These are phyloP conservation scores for Oryzias woworae DNA, from an alignment of 2,113 vertebrate species.

Conservation along the genomic window DNA sequence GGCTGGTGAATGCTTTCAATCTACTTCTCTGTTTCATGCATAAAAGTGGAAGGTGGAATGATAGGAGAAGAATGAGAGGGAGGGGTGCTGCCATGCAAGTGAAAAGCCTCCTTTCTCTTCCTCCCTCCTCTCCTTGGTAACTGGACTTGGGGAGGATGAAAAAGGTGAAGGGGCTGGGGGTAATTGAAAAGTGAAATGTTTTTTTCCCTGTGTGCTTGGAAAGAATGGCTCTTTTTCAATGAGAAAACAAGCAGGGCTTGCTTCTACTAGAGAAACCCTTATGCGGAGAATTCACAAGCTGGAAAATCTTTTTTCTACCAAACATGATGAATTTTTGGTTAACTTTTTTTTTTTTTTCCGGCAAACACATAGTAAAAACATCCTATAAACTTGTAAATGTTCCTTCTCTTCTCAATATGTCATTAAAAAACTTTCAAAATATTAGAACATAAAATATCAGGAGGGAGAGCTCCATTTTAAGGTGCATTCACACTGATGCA, in stretches of 20 bases:
- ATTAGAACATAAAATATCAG: no score
- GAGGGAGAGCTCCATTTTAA: no score
- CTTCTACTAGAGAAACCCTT: conserved; percentile 47
- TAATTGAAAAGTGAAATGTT: conserved; percentile 81
- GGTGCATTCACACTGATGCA: no score
- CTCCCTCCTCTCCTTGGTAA: conserved; percentile 69
- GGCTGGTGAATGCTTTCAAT: conserved; percentile 99
- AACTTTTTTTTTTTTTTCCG: conserved; percentile 43
- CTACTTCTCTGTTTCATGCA: conserved; percentile 99
- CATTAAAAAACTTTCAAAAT: no score
- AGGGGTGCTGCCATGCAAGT: conserved; percentile 84
- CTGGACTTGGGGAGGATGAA: conserved; percentile 63
- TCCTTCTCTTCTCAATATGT: no score
- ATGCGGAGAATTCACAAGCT: conserved; percentile 26
- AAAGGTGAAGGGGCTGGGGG: conserved; percentile 73
- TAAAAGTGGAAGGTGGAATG: conserved; percentile 91
- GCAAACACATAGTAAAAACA: no score
- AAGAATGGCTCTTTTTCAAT: conserved; percentile 71
- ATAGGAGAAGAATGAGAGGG: conserved; percentile 86
- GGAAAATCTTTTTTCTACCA: conserved; percentile 40
- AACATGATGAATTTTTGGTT: conserved; percentile 34
- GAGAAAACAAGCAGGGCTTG: conserved; percentile 62
- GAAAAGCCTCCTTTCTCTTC: conserved; percentile 81
- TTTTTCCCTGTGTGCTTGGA: conserved; percentile 61
- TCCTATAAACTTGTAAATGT: no score